Base-by-base conservation (phyloP, 2,888 invertebrate genomes). In the Noctua pronuba region DNA sequence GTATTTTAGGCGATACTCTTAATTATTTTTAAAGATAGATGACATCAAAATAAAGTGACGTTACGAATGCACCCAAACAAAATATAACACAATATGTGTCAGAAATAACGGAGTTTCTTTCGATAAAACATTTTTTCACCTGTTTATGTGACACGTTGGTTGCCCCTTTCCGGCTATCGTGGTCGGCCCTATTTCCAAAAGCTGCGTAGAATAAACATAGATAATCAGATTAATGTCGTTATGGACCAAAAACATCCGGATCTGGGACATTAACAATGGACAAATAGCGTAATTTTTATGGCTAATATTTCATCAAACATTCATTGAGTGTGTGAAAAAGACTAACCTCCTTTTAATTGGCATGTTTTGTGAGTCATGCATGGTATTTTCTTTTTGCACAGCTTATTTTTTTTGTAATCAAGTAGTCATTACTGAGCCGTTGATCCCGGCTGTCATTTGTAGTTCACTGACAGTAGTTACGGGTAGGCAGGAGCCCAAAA, bases 181-280 rank as follows among this genome's bases (percentile, higher is more conserved):
- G 85, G 85, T 85, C 66, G n/a, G 64, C 67, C 49, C 76, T 78
- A 77, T 75, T 21, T 69, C 83, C 66, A 67, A 79, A 80, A 85
- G 73, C 75, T 71, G 66, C 68, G 67, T 74, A 73, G 60, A 79
- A 82, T 86, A 86, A 87, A 82, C 75, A 88, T 69, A 77, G 71
- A 82, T 79, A 78, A 85, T 84, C 77, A 76, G 76, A 83, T 79
- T 82, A 80, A 82, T 78, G 78, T 70, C 73, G 70, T 35, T 73
- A 73, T 79, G 52, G 38, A 72, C 65, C 60, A 76, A 77, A 77
- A 75, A 77, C 79, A 87, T 86, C 89, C 87, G 88, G 72, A 84
- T 84, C 84, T 78, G 85, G 75, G 67, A 83, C 82, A 82, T 82
- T 71, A 83, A 83, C 86, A 16, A 18, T 74, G 35, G 18, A 38